These are phyloP conservation scores for Acanthaster planci DNA, from an alignment of 35 echinoderm and acorn worm species.

Conservation along the genomic window DNA sequence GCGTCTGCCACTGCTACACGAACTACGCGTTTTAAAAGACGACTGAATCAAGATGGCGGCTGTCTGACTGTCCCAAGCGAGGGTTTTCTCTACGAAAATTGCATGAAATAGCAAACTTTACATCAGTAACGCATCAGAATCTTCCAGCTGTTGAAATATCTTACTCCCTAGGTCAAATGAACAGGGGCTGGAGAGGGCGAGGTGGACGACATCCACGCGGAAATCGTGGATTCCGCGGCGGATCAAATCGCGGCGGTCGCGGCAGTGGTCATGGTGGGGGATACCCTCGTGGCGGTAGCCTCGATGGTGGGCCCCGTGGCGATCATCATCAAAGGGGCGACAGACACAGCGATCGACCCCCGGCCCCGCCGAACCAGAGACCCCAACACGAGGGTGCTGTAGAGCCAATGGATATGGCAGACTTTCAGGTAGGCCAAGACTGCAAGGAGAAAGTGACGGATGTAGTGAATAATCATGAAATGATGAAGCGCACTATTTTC, in stretches of 20 bases:
- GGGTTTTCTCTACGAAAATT: background rate
- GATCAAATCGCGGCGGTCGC: background rate
- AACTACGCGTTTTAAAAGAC: background rate
- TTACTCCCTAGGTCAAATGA: background rate
- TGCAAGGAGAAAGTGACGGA: background rate
- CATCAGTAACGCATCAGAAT: background rate
- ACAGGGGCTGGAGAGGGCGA: background rate
- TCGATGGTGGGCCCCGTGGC: background rate
- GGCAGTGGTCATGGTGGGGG: background rate
- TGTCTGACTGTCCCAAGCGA: background rate
- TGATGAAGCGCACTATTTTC: background rate
- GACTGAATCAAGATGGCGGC: conserved; percentile 1
- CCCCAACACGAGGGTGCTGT: background rate
- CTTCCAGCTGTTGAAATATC: background rate
- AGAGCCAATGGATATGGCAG: background rate
- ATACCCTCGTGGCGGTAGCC: background rate
- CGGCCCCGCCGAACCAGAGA: background rate
- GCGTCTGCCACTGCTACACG: background rate
- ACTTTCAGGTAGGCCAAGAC: background rate
- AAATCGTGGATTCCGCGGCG: background rate
- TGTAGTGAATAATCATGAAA: background rate
- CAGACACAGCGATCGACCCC: background rate
- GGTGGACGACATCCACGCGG: conserved; percentile 2
- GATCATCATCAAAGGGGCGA: background rate
- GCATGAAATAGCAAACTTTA: background rate